Evolutionary conservation across 2,888 invertebrate species (phyloP), one percentile per base, ranked within the genome.

Genomic region (Spodoptera littoralis): DNA sequence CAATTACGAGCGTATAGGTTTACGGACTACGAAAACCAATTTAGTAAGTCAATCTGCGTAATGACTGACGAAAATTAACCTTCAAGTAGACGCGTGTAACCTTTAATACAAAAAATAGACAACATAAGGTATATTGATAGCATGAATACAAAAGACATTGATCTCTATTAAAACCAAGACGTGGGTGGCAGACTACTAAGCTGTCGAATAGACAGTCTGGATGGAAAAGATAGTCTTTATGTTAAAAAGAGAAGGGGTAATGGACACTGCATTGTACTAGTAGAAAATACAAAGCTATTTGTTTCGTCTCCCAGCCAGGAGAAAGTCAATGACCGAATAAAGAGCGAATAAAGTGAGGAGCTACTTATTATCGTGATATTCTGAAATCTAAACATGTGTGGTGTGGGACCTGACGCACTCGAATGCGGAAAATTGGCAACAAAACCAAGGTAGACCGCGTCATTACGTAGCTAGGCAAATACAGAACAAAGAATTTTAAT

Each of bases 301-400:
- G 9, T 30, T 48, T 58, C 54, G 36, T 65, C 70, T 56, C 45
- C 30, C 43, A 44, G 52, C 44, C 50, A 63, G 60, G 60, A 13
- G 24, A 45, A 30, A 51, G 76, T 75, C 71, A 75, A 78, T 54
- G 76, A 22, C 65, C 76, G 58, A 42, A 41, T 27, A 36, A 49
- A 63, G 27, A 52, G 56, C 53, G 30, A 56, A 46, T 68, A 63
- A 43, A 62, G 27, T 50, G 53, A 53, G 41, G 22, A 67, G 24
- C 46, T 12, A 49, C 57, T 50, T 48, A 58, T 45, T 50, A 52
- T 63, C n/a, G 49, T 13, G 27, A 57, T 45, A 57, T 56, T 69
- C 9, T 54, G 27, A 45, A 4, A 45, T 58, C 4, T 55, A 60
- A 72, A 60, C 36, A 47, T 24, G 27, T 50, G 13, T 46, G 27